Evolutionary conservation across 2,888 invertebrate species (phyloP), one percentile per base, ranked within the genome.

Genomic region (Hanleya hanleyi): DNA sequence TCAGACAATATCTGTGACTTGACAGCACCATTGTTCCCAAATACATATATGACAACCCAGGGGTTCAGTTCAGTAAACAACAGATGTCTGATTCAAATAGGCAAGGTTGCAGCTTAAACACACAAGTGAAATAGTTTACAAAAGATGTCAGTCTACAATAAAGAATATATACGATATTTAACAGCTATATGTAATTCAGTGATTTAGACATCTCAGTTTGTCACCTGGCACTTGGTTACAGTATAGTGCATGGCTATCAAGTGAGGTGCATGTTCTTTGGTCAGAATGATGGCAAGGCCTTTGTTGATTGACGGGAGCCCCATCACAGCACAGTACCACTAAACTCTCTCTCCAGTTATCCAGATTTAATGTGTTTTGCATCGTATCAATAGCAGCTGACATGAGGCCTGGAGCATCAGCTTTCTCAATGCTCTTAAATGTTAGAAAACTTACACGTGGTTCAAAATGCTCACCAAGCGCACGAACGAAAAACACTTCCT

Each of bases 381-480:
- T 15, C 12, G 57, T 4, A 15, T 26, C 29, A 15, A 57, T 26
- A 22, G 26, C 26, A 29, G 26, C 1, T 29, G 4, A 15, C 22
- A 57, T 32, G 29, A 57, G 57, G 12, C 57, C 57, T 29, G 57
- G 57, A 15, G 57, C 29, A 57, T 57, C 57, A 57, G 57, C 57
- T 29, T 57, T 57, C 4, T 22, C 7, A 15, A 57, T 26, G 26
- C 26, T 18, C 12, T 57, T 22, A 57, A 57, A 57, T 15, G 29
- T 32, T 29, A 57, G 12, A 26, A 57, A 57, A 15, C 29, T 57
- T 32, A 57, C 57, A 26, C 26, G 29, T 4, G 57, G 57, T 57
- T 57, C 26, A 57, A 57, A 57, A 15, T 57, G 15, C 32, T 57
- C 29, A 32, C 29, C 32, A 22, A 57, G 32, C 22, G 26, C 57